These are phyloP conservation scores for Mirounga angustirostris DNA, from an alignment of 2,113 vertebrate genomes.

Conservation along the genomic window DNA sequence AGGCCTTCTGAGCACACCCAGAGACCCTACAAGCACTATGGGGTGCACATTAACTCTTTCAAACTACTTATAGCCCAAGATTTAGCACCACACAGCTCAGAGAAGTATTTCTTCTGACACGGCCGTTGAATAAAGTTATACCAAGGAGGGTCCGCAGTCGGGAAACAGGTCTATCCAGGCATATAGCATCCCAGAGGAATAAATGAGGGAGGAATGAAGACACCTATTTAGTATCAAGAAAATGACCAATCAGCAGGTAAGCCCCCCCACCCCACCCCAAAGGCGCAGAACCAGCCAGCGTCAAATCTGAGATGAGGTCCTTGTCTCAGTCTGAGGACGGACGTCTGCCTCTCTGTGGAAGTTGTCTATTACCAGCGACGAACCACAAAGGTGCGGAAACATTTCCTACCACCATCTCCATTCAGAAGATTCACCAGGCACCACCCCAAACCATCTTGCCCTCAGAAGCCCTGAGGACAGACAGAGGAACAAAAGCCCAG, in stretches of 20 bases:
- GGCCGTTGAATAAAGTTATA: background rate
- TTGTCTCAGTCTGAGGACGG: background rate
- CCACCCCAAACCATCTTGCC: background rate
- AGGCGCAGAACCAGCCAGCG: background rate
- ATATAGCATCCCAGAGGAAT: background rate
- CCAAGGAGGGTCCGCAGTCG: background rate
- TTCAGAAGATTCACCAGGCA: background rate
- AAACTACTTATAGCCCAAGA: background rate
- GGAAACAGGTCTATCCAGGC: background rate
- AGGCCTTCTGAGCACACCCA: background rate
- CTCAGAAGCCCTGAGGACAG: background rate
- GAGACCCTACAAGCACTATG: background rate
- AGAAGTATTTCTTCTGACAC: background rate
- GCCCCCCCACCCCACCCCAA: background rate
- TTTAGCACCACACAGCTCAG: background rate
- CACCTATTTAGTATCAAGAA: background rate
- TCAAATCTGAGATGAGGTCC: background rate
- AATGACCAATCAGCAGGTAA: background rate
- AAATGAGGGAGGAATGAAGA: background rate
- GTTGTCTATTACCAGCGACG: background rate
- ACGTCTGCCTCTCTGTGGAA: background rate
- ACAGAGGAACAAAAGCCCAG: background rate
- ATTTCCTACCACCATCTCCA: background rate
- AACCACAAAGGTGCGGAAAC: background rate
- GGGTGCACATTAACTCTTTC: background rate